Evolutionary conservation across 2,888 invertebrate species (phyloP).

Genomic region (Linnaemya vulpina): DNA sequence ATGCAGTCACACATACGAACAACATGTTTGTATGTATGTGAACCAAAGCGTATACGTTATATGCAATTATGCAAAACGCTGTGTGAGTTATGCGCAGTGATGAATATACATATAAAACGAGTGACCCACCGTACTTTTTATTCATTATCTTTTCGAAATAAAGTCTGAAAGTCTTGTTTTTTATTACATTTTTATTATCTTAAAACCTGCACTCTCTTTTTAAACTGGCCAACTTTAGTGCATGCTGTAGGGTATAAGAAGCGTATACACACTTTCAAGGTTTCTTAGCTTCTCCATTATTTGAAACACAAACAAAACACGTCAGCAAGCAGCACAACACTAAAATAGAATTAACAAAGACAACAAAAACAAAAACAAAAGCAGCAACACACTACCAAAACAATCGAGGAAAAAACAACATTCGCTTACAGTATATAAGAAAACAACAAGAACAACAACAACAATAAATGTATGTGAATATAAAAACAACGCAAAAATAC

Average conservation of each 20-base stretch:
- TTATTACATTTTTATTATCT: too few species aligned
- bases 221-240: background rate
- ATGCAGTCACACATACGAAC: background rate
- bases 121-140: too few species aligned
- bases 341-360: constrained; percentile 53
- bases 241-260: constrained; percentile 3
- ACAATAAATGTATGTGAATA: background rate
- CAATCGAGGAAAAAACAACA: constrained; percentile 37
- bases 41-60: background rate
- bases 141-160: too few species aligned
- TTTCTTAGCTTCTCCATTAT: constrained; percentile 56
- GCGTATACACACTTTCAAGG: constrained; percentile 60
- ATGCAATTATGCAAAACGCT: background rate
- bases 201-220: too few species aligned
- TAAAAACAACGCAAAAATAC: background rate
- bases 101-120: background rate
- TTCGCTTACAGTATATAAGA: constrained; percentile 18
- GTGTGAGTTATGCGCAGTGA: background rate
- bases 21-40: too few species aligned
- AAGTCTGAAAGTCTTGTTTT: too few species aligned
- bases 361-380: constrained; percentile 12
- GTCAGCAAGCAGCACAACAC: constrained; percentile 56
- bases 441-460: constrained; percentile 2
- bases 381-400: constrained; percentile 5
- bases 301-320: constrained; percentile 53